Conservation (phyloP, 1,140 invertebrate genomes). For the Diabrotica undecimpunctata region DNA sequence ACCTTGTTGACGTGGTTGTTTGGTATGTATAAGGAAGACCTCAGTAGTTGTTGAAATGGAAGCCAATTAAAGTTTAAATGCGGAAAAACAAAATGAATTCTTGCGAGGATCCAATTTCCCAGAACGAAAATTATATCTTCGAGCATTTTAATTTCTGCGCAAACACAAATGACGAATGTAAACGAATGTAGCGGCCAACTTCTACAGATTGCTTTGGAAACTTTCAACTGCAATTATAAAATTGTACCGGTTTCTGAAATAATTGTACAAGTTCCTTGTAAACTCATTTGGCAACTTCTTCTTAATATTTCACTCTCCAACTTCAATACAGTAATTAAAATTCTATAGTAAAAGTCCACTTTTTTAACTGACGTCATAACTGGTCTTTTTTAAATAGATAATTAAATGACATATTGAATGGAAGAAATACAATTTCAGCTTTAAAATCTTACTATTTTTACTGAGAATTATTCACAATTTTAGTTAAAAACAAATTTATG, state of each 20-base stretch:
- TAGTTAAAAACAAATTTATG: no score
- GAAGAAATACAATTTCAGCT: no score
- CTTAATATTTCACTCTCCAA: slow-evolving; percentile 12
- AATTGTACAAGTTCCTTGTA: slow-evolving; percentile 5
- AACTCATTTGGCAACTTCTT: slow-evolving; percentile 6
- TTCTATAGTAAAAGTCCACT: not conserved
- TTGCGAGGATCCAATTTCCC: not conserved
- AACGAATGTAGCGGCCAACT: slow-evolving; percentile 9
- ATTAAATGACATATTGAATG: no score
- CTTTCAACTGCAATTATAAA: slow-evolving; percentile 17
- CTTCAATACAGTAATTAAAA: slow-evolving; percentile 13
- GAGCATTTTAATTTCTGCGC: not conserved
- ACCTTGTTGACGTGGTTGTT: no score
- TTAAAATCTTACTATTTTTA: no score
- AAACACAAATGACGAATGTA: slow-evolving; percentile 13
- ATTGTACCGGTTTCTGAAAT: slow-evolving; percentile 13
- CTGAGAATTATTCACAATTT: no score
- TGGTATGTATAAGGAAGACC: no score
- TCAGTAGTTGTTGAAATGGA: not conserved
- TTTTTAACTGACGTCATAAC: not conserved
- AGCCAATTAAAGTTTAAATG: not conserved
- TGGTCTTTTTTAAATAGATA: not conserved
- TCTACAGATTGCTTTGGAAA: slow-evolving; percentile 10
- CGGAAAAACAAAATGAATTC: not conserved
- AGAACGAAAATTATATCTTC: not conserved